Base-by-base conservation (phyloP, 2,797 vertebrate genomes). In the Trachops cirrhosus region DNA sequence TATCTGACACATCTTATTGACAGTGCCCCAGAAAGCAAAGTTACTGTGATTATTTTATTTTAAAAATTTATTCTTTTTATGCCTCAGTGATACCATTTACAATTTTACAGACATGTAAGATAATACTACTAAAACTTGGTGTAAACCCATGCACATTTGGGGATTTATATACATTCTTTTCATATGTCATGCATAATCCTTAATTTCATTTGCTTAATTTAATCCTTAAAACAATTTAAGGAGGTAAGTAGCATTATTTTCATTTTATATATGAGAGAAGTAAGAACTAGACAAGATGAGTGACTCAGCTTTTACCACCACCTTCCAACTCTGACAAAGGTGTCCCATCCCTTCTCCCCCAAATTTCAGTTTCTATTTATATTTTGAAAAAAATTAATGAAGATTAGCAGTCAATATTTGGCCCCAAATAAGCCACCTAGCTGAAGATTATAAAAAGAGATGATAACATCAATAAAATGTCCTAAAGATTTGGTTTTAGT, bases 181-280 rank as follows among this genome's bases (percentile, higher is more conserved):
- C 52, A 29, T 46, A 52, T 32, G 41, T 57, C n/a, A 91, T 70
- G 24, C 0, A 26, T 84, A 79, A 9, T 48, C 41, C 11, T 77
- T 89, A 34, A 79, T 75, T 86, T 93, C 10, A 77, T 73, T 95
- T 86, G 24, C n/a, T 84, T 91, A 89, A 59, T 71, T 57, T 95
- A 89, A 88, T 86, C 29, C 32, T 82, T 68, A 91, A 80, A 94
- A n/a, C 48, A 84, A 64, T 19, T 54, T 64, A 46, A 46, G 44
- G n/a, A 70, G 29, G 26, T 80, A 34, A 62, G 15, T 44, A 48
- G 70, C 19, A 82, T 1, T 67, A 39, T 50, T 91, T 85, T 75
- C 11, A 95, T 57, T 80, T 91, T 78, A 52, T 44, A 21, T 15
- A 26, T 54, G 59, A 89, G 32, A 41, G 12, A 89, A 86, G 34